These are phyloP conservation scores for Progne subis DNA, from an alignment of 2,113 vertebrate genomes.

Conservation along the genomic window DNA sequence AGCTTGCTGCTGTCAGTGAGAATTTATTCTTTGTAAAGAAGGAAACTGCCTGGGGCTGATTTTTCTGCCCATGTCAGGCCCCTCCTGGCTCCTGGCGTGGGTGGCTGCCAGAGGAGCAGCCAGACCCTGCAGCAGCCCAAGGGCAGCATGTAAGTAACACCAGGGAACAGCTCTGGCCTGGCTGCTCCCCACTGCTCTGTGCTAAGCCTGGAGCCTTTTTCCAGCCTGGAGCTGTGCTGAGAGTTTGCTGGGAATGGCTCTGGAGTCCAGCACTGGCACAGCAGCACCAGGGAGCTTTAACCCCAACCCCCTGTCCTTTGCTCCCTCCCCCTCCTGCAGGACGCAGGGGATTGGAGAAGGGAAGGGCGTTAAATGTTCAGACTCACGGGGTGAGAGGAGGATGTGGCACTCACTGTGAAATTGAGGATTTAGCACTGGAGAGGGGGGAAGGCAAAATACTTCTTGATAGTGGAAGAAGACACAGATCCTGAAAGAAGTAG, in stretches of 20 bases:
- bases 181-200: not conserved
- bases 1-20: not conserved
- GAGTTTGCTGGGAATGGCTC: accelerated
- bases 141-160: accelerated
- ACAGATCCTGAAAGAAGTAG: not conserved
- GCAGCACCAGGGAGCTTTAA: accelerated
- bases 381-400: accelerated
- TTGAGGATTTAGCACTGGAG: accelerated
- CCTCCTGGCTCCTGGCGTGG: accelerated
- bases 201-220: not conserved
- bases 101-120: not conserved
- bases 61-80: not conserved
- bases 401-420: accelerated
- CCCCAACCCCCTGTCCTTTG: too few species aligned
- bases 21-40: not conserved
- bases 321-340: not conserved
- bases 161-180: not conserved
- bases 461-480: accelerated
- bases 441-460: accelerated
- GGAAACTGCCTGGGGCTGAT: not conserved
- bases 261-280: accelerated
- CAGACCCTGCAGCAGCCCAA: not conserved
- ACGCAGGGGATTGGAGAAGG: accelerated
- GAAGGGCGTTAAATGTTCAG: accelerated
- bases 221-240: accelerated